phyloP scores from a whole-genome alignment of 2,113 vertebrate species.

The Ellobius talpinus region DNA sequence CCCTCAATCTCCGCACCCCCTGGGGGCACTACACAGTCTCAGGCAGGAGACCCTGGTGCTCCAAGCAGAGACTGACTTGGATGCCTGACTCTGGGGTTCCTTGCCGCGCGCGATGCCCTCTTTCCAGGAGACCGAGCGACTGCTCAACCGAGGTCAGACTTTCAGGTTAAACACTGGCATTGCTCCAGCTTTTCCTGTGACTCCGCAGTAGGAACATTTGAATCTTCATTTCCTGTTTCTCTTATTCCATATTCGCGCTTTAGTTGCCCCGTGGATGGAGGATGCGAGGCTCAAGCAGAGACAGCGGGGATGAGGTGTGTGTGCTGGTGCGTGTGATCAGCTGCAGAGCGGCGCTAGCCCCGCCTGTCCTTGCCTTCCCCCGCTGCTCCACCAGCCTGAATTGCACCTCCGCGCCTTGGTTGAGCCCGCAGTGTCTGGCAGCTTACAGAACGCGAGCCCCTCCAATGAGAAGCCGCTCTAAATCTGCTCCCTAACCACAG shows the following conservation, averaged over 20 bases:
- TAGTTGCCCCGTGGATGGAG: not conserved
- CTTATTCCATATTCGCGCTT: not conserved
- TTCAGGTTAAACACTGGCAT: slow-evolving; percentile 29
- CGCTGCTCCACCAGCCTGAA: slow-evolving; percentile 71
- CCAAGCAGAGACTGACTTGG: slow-evolving; percentile 44
- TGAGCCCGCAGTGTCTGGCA: slow-evolving; percentile 80
- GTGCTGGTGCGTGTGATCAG: slow-evolving; percentile 77
- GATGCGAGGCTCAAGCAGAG: slow-evolving; percentile 19
- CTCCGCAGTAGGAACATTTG: not conserved
- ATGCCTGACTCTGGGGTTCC: slow-evolving; percentile 36
- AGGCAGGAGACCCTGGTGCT: slow-evolving; percentile 15
- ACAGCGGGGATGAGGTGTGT: slow-evolving; percentile 67
- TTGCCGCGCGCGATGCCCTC: not conserved
- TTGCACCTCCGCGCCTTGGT: slow-evolving; percentile 79
- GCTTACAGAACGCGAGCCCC: slow-evolving; percentile 71
- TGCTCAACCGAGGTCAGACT: slow-evolving; percentile 53
- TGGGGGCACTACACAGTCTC: slow-evolving; percentile 14
- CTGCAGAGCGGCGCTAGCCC: slow-evolving; percentile 81
- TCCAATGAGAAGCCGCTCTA: slow-evolving; percentile 70
- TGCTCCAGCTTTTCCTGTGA: slow-evolving; percentile 13
- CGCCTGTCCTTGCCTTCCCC: slow-evolving; percentile 82
- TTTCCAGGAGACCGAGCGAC: not conserved
- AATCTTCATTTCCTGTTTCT: not conserved
- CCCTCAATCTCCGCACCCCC: slow-evolving; percentile 20
- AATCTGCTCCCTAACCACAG: slow-evolving; percentile 59